Conservation (phyloP, 2,888 invertebrate genomes). For the Antheraea yamamai region DNA sequence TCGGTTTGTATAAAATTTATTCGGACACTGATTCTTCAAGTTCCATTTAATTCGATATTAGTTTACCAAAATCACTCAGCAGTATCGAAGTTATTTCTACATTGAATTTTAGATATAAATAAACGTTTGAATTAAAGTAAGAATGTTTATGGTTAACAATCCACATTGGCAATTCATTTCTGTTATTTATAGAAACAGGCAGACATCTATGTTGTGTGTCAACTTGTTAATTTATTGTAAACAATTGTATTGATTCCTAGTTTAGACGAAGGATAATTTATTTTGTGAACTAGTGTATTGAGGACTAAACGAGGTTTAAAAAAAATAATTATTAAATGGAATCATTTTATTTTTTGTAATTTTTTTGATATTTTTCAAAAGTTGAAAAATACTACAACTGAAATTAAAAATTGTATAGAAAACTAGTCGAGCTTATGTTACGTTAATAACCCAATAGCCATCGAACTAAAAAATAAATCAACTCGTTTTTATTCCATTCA, state of each 20-base stretch:
- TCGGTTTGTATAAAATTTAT: conserved; percentile 82
- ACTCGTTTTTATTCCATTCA: too few species aligned
- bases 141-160: not conserved
- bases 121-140: not conserved
- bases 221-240: not conserved
- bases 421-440: too few species aligned
- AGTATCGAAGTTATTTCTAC: not conserved
- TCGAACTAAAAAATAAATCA: too few species aligned
- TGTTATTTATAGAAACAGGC: not conserved
- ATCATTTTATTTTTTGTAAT: not conserved
- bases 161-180: not conserved
- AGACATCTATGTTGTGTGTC: not conserved
- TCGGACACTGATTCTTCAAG: conserved; percentile 64
- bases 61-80: not conserved
- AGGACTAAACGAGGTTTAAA: not conserved
- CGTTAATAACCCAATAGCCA: too few species aligned
- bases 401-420: too few species aligned
- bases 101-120: not conserved
- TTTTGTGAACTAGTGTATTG: not conserved
- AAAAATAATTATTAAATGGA: not conserved
- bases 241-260: not conserved
- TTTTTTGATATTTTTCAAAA: not conserved
- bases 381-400: too few species aligned
- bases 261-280: not conserved
- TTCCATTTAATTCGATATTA: not conserved